Conservation (phyloP, 1,140 invertebrate species). For the Doryteuthis pealeii region DNA sequence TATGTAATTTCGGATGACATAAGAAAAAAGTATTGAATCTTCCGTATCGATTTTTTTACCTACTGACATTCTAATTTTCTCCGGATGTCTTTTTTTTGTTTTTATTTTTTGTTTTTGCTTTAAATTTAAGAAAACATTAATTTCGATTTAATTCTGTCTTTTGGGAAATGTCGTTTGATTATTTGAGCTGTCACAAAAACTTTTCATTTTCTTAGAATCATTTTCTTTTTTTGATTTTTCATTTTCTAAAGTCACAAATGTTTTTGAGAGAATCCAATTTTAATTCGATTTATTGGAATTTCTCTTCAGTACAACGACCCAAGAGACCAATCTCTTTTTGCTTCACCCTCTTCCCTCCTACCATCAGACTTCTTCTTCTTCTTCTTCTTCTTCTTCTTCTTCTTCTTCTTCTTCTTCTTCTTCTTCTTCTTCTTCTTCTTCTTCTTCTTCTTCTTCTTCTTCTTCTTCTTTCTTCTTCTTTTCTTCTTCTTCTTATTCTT, state of each 20-base stretch:
- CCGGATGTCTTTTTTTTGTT: neutral
- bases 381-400: conserved; percentile 2
- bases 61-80: neutral
- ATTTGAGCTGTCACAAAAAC: too few species aligned
- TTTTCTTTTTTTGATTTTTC: neutral
- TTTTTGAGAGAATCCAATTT: neutral
- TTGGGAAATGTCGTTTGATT: too few species aligned
- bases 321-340: neutral
- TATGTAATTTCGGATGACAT: neutral
- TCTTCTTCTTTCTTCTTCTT: neutral
- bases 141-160: too few species aligned
- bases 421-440: conserved; percentile 2
- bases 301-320: neutral
- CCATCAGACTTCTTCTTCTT: neutral
- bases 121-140: too few species aligned
- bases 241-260: too few species aligned
- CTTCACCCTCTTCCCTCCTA: neutral
- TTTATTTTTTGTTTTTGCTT: neutral
- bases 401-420: conserved; percentile 2
- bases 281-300: neutral
- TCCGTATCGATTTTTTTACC: neutral
- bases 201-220: neutral
- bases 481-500: neutral
- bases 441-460: neutral
- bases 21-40: neutral